Evolutionary conservation across 2,113 vertebrate genomes (phyloP), one percentile per base, ranked within the genome.

Genomic region (Crocuta crocuta): DNA sequence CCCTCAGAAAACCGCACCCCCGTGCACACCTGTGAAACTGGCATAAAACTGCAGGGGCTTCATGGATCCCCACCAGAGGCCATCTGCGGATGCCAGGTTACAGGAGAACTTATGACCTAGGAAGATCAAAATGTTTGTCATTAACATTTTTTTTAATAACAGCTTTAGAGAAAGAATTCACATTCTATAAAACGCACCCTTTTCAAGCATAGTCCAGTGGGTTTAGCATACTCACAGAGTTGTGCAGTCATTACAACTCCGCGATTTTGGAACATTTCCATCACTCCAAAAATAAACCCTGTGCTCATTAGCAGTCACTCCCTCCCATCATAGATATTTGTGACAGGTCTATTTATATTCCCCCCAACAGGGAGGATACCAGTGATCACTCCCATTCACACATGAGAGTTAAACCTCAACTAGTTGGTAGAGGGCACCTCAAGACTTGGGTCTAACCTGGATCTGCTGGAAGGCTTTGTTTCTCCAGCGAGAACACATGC

Each of bases 61-160:
- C 11, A 1, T 13, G 7, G 45, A 26, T 39, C 28, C 50, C 71
- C 15, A 4, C 10, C 23, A 65, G 74, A 70, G 86, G 55, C 73
- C 61, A 8, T 85, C 65, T 66, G 21, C 63, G 45, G 55, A 89
- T 39, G 58, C 53, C 43, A 80, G 48, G 68, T 82, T 89, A 79
- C 73, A 90, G 74, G 68, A 73, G 58, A 91, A 53, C 45, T 48
- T 48, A 24, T 66, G 26, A 83, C 53, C 80, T 96, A 78, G 90
- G 43, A 84, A 82, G 53, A 90, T 66, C 85, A 9, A 95, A 97
- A 76, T 58, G 58, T 85, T 78, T 95, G 50, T 65, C 33, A 17
- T 78, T 95, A 88, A 31, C 68, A 39, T 82, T 91, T 93, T 93
- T 66, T 96, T 94, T 73, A 66, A 87, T 73, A 82, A 84, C 31